These are phyloP conservation scores for Todiramphus saurophagus DNA, from an alignment of 2,113 vertebrate genomes.

Conservation along the genomic window DNA sequence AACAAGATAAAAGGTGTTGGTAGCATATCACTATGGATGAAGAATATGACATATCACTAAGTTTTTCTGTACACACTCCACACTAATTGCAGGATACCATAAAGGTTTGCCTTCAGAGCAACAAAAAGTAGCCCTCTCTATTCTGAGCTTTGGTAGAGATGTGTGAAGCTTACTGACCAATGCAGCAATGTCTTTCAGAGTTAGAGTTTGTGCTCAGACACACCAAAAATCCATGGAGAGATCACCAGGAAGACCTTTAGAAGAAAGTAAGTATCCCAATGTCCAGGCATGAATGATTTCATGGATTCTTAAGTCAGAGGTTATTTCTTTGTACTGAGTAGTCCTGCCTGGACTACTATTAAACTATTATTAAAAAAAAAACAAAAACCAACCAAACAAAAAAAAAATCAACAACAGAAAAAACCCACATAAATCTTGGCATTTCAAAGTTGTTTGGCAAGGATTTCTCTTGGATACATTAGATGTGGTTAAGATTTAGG, in stretches of 20 bases:
- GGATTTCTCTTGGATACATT: neutral
- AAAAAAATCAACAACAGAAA: no score
- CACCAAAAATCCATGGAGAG: neutral
- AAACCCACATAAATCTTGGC: no score
- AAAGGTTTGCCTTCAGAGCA: neutral
- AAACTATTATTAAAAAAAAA: neutral
- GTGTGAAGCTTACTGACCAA: fast-evolving
- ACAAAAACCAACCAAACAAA: neutral
- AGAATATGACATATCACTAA: neutral
- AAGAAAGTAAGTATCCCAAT: neutral
- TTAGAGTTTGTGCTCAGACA: neutral
- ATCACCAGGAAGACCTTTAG: neutral
- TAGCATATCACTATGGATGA: neutral
- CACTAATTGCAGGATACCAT: neutral
- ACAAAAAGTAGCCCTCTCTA: neutral
- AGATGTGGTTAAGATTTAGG: neutral
- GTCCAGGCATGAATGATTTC: neutral
- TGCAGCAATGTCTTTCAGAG: neutral
- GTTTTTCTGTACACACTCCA: neutral
- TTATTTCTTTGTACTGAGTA: neutral
- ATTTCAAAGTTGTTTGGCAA: neutral
- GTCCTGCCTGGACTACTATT: neutral
- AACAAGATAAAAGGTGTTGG: neutral
- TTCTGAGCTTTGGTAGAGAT: neutral
- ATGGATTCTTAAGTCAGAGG: neutral